Percentiles rank a stretch among this genome's conserved stretches.
These are phyloP conservation scores for Tridacna crocea DNA, from an alignment of 2,888 invertebrate species.

Conservation along the genomic window DNA sequence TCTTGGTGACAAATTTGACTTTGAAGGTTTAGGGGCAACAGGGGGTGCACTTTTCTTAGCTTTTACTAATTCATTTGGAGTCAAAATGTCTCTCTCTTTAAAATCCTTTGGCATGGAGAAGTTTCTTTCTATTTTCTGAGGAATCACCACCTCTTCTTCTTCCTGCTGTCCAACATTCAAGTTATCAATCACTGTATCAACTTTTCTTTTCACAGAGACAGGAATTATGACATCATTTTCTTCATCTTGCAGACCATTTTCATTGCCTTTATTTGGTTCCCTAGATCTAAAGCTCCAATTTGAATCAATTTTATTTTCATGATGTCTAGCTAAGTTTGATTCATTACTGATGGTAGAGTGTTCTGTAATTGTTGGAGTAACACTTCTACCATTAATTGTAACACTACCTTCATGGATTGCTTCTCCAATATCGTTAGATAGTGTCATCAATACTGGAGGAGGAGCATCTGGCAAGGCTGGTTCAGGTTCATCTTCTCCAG, in stretches of 20 bases:
- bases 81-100: constrained; percentile 12
- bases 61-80: constrained; percentile 28
- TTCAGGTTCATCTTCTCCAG: constrained; percentile 45
- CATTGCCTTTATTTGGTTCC: constrained; percentile 4
- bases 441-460: constrained; percentile 40
- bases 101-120: constrained; percentile 38
- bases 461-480: constrained; percentile 55
- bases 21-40: constrained; percentile 30
- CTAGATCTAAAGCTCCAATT: constrained; percentile 53
- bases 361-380: background rate
- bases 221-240: constrained; percentile 43
- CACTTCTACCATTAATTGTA: constrained; percentile 5
- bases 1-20: constrained; percentile 24
- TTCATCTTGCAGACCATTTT: background rate
- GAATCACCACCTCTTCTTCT: constrained; percentile 53
- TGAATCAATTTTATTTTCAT: constrained; percentile 19
- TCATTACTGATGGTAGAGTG: background rate
- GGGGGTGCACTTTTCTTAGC: constrained; percentile 30
- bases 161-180: constrained; percentile 19
- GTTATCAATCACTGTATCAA: constrained; percentile 40
- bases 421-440: constrained; percentile 16
- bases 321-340: background rate
- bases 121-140: constrained; percentile 54
- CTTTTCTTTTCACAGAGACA: constrained; percentile 40
- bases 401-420: background rate